Evolutionary conservation across 1,140 invertebrate genomes (phyloP).

Genomic region (Meloidogyne chitwoodi): DNA sequence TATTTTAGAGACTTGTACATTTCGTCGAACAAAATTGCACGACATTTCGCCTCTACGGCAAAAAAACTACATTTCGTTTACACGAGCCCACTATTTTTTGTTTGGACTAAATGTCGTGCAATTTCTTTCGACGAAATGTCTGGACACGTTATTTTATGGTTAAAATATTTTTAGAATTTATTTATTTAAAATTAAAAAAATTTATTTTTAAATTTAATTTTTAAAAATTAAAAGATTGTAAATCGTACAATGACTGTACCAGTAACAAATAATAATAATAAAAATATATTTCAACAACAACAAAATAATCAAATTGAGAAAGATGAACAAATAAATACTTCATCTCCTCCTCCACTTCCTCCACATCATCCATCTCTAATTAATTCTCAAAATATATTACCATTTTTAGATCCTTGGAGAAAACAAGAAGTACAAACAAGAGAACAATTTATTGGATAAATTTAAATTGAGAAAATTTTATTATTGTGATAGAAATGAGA

Average conservation of each 20-base stretch:
- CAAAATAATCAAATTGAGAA: not conserved
- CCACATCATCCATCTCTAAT: not conserved
- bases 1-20: too few relatives aligned
- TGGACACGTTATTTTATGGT: too few relatives aligned
- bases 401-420: conserved; percentile 30
- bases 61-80: too few relatives aligned
- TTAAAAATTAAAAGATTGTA: not conserved
- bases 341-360: not conserved
- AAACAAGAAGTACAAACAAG: conserved; percentile 32
- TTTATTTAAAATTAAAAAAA: too few relatives aligned
- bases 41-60: too few relatives aligned
- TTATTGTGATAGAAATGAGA: not conserved
- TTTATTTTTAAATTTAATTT: too few relatives aligned
- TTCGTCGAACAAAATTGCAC: too few relatives aligned
- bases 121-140: too few relatives aligned
- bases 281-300: not conserved
- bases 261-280: conserved; percentile 17
- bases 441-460: conserved; percentile 29
- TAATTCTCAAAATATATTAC: not conserved
- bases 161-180: too few relatives aligned
- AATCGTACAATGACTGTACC: conserved; percentile 12
- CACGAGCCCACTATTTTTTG: too few relatives aligned
- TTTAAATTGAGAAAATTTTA: not conserved
- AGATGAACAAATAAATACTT: not conserved
- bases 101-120: too few relatives aligned